These are phyloP conservation scores for Hyaena hyaena DNA, from an alignment of 2,113 vertebrate species.

Conservation along the genomic window DNA sequence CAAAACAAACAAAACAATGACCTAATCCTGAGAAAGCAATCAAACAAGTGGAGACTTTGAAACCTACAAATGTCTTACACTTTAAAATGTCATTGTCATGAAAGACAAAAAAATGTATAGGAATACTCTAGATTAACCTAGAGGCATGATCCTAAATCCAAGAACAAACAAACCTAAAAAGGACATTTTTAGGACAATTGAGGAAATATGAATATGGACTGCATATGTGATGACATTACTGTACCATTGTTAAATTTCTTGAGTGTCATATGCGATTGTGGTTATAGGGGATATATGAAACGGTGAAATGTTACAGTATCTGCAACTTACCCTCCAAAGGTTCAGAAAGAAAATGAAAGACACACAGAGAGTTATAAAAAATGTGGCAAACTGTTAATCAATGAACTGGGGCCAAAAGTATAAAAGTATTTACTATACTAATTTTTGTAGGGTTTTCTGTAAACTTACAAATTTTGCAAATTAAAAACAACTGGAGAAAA, in stretches of 20 bases:
- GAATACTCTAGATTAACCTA: not conserved
- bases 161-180: not conserved
- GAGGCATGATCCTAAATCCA: not conserved
- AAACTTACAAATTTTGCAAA: constrained; percentile 3
- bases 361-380: not conserved
- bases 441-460: not conserved
- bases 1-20: not conserved
- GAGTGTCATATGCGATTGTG: not conserved
- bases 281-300: not conserved
- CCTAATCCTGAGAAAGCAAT: not conserved
- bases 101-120: not conserved
- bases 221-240: not conserved
- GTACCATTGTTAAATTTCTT: not conserved
- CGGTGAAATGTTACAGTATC: not conserved
- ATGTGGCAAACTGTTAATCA: not conserved
- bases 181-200: not conserved
- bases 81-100: not conserved
- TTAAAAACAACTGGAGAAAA: not conserved
- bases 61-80: not conserved
- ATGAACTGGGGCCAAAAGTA: not conserved
- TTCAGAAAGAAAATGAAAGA: not conserved
- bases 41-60: not conserved
- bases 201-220: not conserved
- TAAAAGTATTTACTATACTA: not conserved
- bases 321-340: not conserved